These are phyloP conservation scores for Pinctada fucata DNA, from an alignment of 2,888 invertebrate genomes.

Conservation along the genomic window DNA sequence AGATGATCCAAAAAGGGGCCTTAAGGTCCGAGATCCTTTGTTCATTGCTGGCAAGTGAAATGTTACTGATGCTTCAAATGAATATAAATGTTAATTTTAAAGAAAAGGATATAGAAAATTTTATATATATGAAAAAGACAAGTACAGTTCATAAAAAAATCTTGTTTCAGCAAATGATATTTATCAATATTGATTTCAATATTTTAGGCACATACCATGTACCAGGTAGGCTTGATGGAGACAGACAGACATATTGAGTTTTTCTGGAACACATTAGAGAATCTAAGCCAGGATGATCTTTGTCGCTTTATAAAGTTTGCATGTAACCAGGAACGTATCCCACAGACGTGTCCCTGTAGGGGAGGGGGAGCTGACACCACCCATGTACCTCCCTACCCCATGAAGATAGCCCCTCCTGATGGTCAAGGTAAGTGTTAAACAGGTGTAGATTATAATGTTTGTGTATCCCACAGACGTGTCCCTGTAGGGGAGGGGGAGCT, in stretches of 20 bases:
- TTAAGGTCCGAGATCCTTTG: too few species aligned
- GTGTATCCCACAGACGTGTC: constrained; percentile 74
- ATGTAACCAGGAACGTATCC: constrained; percentile 76
- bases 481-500: constrained; percentile 70
- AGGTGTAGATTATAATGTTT: too few species aligned
- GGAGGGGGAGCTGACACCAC: constrained; percentile 71
- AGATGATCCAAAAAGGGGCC: too few species aligned
- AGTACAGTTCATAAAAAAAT: too few species aligned
- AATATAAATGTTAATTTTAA: too few species aligned
- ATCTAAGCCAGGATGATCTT: constrained; percentile 72
- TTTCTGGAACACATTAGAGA: constrained; percentile 75
- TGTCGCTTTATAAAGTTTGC: constrained; percentile 76
- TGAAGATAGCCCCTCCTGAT: constrained; percentile 77
- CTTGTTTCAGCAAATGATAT: too few species aligned
- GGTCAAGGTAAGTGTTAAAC: constrained; percentile 60
- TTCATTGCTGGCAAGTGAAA: too few species aligned
- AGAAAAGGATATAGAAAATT: too few species aligned
- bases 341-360: constrained; percentile 73
- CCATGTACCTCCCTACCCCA: constrained; percentile 76
- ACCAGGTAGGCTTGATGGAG: constrained; percentile 76
- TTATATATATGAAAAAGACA: too few species aligned
- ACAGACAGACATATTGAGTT: constrained; percentile 74
- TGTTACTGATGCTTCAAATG: too few species aligned
- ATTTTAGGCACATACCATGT: constrained; percentile 74
- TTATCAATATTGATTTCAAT: too few species aligned